Evolutionary conservation across 2,113 vertebrate genomes (phyloP), one percentile per base, ranked within the genome.

Genomic region (Mesitornis unicolor): DNA sequence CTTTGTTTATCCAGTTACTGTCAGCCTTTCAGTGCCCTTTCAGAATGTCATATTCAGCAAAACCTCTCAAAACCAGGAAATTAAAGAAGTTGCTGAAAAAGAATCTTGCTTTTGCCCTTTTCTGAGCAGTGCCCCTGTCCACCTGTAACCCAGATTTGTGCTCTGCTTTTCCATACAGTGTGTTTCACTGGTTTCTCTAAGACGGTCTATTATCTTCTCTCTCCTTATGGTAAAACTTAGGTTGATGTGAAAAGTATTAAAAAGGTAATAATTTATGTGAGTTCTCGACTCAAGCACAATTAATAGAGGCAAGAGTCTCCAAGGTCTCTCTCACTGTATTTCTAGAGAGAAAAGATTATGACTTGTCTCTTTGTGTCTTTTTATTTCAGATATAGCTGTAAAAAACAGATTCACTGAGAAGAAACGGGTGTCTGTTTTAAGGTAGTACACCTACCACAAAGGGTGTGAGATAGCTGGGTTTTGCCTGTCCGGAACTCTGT

Each of bases 401-500:
- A 93, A 48, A 21, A 93, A 79, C 51, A 35, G 38, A n/a, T 75
- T 89, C 40, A 64, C 25, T 38, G 28, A 87, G 22, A 65, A 90
- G 40, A 91, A 87, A 54, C 1, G 8, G 18, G 12, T 20, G 4
- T 36, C 24, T 81, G 7, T 42, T 77, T 79, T 56, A 87, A 80
- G 38, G 29, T 51, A 29, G 31, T 29, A 73, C 80, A 97, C 99
- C 97, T 98, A 99, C 99, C 99, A 97, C 99, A 99, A 38, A 99
- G 98, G 19, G 99, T 99, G 96, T 99, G 99, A 77, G 99, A 99
- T 22, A 99, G 98, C 93, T 99, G 99, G 17, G 99, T 99, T 98
- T 99, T 99, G 77, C 99, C 99, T 68, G 99, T 99, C 94, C 99
- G 98, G 91, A 99, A 99, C 98, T 99, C 99, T 99, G 95, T 93